phyloP scores from a whole-genome alignment of 2,113 vertebrate genomes.

The Phycodurus eques region DNA sequence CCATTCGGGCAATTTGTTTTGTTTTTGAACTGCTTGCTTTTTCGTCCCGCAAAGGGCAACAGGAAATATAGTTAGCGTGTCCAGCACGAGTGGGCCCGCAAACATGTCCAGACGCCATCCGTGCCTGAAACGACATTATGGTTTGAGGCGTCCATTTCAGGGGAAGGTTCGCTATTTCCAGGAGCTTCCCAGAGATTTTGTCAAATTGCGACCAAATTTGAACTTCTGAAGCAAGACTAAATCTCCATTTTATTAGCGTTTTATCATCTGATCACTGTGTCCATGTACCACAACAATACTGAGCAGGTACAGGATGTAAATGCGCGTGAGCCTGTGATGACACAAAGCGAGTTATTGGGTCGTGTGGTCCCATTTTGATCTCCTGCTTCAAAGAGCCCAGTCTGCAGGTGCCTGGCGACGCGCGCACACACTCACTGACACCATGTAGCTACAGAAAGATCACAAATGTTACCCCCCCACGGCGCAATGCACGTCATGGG shows the following conservation, averaged over 20 bases:
- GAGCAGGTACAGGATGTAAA: slow-evolving; percentile 12
- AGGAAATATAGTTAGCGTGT: too few relatives aligned
- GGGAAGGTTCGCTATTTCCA: not conserved
- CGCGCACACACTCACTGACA: slow-evolving; percentile 6
- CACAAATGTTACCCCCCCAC: not conserved
- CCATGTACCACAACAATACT: not conserved
- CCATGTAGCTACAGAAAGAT: not conserved
- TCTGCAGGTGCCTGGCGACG: slow-evolving; percentile 35
- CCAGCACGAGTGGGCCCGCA: too few relatives aligned
- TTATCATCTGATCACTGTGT: not conserved
- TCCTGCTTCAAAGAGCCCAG: slow-evolving; percentile 49
- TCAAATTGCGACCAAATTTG: not conserved
- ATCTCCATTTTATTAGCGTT: too few relatives aligned
- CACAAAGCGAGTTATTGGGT: slow-evolving; percentile 21
- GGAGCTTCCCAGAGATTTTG: not conserved
- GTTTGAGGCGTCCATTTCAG: not conserved
- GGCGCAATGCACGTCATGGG: too few relatives aligned
- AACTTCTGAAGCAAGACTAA: too few relatives aligned
- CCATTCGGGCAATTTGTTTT: not conserved
- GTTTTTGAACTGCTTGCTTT: too few relatives aligned
- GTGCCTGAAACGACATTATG: not conserved
- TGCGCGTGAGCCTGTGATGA: not conserved
- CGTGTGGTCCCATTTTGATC: slow-evolving; percentile 48
- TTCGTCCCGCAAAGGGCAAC: too few relatives aligned
- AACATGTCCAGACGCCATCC: too few relatives aligned